Evolutionary conservation across 1,140 invertebrate species (phyloP).

Genomic region (Drosophila watanabei): DNA sequence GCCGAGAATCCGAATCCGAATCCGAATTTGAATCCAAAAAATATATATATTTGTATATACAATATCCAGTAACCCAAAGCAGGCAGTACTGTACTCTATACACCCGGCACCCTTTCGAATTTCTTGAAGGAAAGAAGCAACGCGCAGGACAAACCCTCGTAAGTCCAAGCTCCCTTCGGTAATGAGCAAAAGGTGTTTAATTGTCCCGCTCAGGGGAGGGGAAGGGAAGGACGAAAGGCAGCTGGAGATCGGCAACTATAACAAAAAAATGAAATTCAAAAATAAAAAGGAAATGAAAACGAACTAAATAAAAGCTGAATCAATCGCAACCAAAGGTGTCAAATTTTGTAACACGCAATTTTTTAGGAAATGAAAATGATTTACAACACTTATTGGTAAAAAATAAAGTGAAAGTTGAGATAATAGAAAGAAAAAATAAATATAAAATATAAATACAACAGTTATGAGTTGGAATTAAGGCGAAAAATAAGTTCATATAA

Average conservation of each 20-base stretch:
- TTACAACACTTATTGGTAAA: no score
- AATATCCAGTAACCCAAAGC: conserved; percentile 6
- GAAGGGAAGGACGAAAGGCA: conserved; percentile 11
- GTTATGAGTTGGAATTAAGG: no score
- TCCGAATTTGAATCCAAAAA: not conserved
- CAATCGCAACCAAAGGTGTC: conserved; percentile 1
- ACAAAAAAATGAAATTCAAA: not conserved
- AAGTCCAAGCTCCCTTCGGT: conserved; percentile 28
- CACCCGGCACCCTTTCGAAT: conserved; percentile 25
- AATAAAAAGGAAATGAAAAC: not conserved
- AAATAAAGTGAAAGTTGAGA: no score
- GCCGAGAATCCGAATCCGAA: conserved; percentile 20
- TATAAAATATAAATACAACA: no score
- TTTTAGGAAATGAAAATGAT: no score
- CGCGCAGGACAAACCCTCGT: conserved; percentile 25
- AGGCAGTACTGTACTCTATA: conserved; percentile 16
- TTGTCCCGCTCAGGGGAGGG: conserved; percentile 41
- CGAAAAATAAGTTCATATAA: no score
- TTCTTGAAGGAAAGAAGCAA: not conserved
- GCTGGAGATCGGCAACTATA: conserved; percentile 18
- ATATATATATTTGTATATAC: not conserved
- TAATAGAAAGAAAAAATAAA: no score
- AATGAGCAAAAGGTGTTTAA: conserved; percentile 80
- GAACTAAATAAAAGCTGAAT: not conserved
- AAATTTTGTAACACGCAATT: not conserved